A percentile compares a stretch with the other conserved stretches of the same genome.
phyloP scores from a whole-genome alignment of 2,113 vertebrate genomes.

The Ornithorhynchus anatinus region DNA sequence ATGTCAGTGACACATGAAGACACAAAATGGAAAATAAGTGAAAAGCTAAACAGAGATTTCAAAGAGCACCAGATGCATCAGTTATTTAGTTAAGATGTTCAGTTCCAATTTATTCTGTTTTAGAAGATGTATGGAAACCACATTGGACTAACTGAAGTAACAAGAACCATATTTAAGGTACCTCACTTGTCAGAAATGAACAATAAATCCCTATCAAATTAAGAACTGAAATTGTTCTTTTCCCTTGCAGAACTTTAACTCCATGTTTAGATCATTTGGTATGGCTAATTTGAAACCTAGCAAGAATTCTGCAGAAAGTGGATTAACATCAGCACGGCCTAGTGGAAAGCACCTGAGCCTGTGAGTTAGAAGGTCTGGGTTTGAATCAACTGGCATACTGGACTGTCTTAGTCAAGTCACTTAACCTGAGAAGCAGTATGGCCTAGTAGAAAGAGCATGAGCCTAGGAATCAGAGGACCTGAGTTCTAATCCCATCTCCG shows the following conservation, averaged over 20 bases:
- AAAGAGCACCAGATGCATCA: not conserved
- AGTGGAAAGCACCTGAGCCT: no score
- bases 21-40: not conserved
- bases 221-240: not conserved
- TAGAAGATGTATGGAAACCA: not conserved
- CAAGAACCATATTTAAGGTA: not conserved
- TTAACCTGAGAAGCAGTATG: no score
- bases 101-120: constrained; percentile 8
- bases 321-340: no score
- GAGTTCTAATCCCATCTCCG: no score
- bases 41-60: constrained; percentile 3
- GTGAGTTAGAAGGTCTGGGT: no score
- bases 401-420: no score
- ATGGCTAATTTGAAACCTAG: not conserved
- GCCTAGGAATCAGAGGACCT: no score
- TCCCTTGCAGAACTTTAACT: not conserved
- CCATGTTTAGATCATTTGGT: not conserved
- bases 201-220: not conserved
- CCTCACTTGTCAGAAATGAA: not conserved
- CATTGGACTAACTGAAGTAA: constrained; percentile 7
- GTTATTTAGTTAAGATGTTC: constrained; percentile 17
- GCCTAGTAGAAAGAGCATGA: no score
- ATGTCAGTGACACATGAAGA: not conserved
- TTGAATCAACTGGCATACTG: no score
- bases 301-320: not conserved